These are phyloP conservation scores for Menura novaehollandiae DNA, from an alignment of 2,113 vertebrate species.

Conservation along the genomic window DNA sequence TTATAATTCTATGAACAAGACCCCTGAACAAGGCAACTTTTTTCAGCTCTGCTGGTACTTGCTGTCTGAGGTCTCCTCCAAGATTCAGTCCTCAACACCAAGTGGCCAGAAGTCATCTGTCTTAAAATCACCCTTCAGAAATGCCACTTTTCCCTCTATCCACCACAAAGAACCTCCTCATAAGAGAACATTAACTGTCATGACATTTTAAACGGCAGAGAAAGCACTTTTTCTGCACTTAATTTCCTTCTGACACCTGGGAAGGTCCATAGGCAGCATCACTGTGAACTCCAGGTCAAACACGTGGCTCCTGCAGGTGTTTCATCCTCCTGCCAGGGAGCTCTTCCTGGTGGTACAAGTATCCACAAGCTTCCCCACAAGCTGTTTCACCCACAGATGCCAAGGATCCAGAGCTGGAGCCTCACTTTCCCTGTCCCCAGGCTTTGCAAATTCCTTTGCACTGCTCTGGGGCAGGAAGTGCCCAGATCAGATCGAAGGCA, in stretches of 20 bases:
- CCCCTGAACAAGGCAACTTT: neutral
- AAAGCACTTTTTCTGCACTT: neutral
- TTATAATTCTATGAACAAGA: neutral
- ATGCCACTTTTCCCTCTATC: neutral
- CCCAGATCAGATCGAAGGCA: neutral
- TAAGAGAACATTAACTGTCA: neutral
- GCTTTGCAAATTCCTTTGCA: neutral
- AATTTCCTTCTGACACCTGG: neutral
- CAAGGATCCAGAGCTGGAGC: neutral
- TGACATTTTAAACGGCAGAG: neutral
- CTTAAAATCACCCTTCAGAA: neutral
- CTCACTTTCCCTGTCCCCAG: neutral
- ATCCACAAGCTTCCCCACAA: neutral
- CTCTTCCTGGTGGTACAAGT: neutral
- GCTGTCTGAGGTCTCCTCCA: neutral
- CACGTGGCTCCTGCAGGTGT: neutral
- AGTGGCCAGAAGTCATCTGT: neutral
- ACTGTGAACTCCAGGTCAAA: neutral
- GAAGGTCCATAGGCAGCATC: neutral
- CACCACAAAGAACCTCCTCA: neutral
- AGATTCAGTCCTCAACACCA: neutral
- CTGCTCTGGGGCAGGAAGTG: neutral
- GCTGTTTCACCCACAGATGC: neutral
- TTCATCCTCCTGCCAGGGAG: neutral
- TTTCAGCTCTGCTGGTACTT: neutral